Base-by-base conservation (phyloP, 2,888 invertebrate genomes). In the Oegoconia quadripuncta region DNA sequence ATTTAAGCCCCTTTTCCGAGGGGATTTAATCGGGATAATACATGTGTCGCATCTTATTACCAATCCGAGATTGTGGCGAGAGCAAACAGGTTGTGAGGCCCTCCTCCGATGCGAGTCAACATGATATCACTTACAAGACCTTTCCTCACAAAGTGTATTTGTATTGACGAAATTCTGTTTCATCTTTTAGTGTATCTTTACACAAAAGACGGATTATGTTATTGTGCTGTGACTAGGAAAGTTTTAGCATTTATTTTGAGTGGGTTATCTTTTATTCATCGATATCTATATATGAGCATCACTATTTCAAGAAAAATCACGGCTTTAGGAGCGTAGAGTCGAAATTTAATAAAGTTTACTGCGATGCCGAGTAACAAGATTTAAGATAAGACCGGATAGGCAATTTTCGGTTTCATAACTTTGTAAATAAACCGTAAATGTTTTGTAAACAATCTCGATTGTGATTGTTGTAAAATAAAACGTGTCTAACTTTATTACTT, bases 31-130 rank as follows among this genome's bases (percentile, higher is more conserved):
- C 75, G 71, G 74, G 74, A 81, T 83, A 82, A 81, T 80, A 81
- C 82, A 78, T 78, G 76, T 83, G 84, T 83, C 86, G 79, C 81
- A 81, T 84, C 83, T 79, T 82, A 83, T 83, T 83, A 84, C 82
- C 76, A 77, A 82, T 83, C 84, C 75, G 64, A 79, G 80, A 78
- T 79, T 78, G 76, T 76, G 75, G 75, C 64, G 58, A 65, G 68
- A 73, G 76, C 77, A 84, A 84, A 86, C 83, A 80, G 67, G 72
- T 70, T 70, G 64, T 59, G 63, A 65, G 66, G 55, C 49, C 52
- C 55, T 68, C 70, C 62, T 70, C 63, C 63, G 54, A 59, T 64
- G 57, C 52, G 67, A 75, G 82, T 80, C 79, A 83, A 82, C 79
- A 82, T 65, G 66, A 74, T 81, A 83, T 81, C 79, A 81, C 74